phyloP scores from a whole-genome alignment of 2,797 vertebrate species.

The Esox masquinongy region DNA sequence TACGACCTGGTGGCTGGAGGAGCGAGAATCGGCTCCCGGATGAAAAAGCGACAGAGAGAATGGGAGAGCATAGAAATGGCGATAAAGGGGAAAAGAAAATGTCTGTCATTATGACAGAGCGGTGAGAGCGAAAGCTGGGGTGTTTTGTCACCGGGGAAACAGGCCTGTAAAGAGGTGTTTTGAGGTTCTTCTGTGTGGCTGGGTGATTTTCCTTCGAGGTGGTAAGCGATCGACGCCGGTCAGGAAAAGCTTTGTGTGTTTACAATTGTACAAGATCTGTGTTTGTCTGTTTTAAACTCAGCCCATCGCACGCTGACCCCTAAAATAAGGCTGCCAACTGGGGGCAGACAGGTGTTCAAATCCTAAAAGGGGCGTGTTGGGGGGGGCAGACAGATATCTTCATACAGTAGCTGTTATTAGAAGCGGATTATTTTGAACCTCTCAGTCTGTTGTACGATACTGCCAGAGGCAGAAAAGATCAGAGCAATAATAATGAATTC shows the following conservation, averaged over 20 bases:
- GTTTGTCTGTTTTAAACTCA: neutral
- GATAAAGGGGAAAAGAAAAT: constrained; percentile 34
- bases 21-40: constrained; percentile 7
- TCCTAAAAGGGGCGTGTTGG: too few relatives aligned
- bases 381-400: neutral
- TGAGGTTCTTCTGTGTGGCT: constrained; percentile 6
- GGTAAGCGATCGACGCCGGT: constrained; percentile 2
- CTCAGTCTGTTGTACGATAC: neutral
- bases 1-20: constrained; percentile 31
- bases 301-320: too few relatives aligned
- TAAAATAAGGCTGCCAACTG: too few relatives aligned
- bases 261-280: neutral
- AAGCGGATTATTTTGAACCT: neutral
- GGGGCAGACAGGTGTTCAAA: too few relatives aligned
- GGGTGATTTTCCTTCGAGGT: constrained; percentile 22
- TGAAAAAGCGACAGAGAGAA: neutral
- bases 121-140: constrained; percentile 27
- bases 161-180: constrained; percentile 12
- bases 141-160: constrained; percentile 26
- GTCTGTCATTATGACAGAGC: constrained; percentile 50
- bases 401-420: neutral
- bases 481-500: neutral
- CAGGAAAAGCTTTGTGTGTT: constrained; percentile 15
- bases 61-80: neutral
- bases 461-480: neutral